phyloP scores from a whole-genome alignment of 23 tunicate species.

The Halocynthia roretzi region DNA sequence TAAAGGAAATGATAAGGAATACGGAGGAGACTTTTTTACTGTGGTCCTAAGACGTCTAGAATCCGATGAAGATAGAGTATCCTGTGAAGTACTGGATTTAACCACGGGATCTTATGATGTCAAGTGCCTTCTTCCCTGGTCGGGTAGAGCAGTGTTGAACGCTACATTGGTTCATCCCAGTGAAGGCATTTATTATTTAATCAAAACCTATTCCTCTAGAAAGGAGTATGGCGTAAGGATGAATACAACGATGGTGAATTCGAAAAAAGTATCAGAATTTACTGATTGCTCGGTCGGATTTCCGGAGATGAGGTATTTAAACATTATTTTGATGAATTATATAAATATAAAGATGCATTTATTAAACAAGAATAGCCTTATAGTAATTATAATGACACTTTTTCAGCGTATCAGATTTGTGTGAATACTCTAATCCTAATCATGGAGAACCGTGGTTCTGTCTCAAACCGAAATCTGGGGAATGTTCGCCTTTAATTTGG shows the following conservation, averaged over 20 bases:
- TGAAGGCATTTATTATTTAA: conserved; percentile 10
- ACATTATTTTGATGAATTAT: too few species aligned
- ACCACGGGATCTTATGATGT: conserved; percentile 32
- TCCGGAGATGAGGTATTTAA: not conserved
- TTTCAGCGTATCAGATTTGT: not conserved
- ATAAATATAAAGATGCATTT: too few species aligned
- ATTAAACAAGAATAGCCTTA: too few species aligned
- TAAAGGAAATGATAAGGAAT: conserved; percentile 10
- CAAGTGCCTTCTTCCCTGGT: conserved; percentile 19
- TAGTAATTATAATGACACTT: too few species aligned
- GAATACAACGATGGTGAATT: conserved; percentile 4
- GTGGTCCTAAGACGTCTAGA: conserved; percentile 13
- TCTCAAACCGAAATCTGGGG: conserved; percentile 5
- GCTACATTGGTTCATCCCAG: conserved; percentile 26
- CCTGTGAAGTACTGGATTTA: conserved; percentile 28
- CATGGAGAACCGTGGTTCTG: conserved; percentile 3
- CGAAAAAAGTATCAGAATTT: not conserved
- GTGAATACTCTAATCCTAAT: not conserved
- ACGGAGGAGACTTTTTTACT: conserved; percentile 49
- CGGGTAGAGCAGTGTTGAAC: conserved; percentile 2
- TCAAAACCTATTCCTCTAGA: not conserved
- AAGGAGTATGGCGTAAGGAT: conserved; percentile 7
- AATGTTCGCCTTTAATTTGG: not conserved
- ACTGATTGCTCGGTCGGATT: conserved; percentile 12
- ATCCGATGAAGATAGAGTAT: conserved; percentile 22